Evolutionary conservation across 1,140 invertebrate genomes (phyloP), one percentile per base, ranked within the genome.

Genomic region (Apis cerana): DNA sequence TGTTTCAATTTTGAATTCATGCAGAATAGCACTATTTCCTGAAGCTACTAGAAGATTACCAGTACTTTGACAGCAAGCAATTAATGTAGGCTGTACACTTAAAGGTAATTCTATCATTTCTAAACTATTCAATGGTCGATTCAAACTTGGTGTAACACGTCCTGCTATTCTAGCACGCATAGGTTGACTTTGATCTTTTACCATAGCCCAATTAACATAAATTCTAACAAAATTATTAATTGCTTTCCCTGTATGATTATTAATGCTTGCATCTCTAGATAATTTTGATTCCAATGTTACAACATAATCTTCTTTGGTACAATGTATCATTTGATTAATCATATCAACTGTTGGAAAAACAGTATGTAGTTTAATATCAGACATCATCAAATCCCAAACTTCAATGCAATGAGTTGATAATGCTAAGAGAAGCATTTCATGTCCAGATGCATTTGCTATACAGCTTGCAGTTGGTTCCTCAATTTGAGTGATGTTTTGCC

Each of bases 91-190:
- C 65, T 93, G 95, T 86, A 88, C 87, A 59, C 93, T 95, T 0
- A 96, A 89, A 3, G 96, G 96, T 33, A 97, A 91, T 86, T 97
- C 96, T 80, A 97, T 96, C 96, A 97, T 96, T 89, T 96, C 96
- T 58, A 96, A 90, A 85, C 94, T 93, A 78, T 94, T 93, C 71
- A 94, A 85, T n/a, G 95, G 94, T 71, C 95, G 93, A 80, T 94
- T 95, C 68, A 94, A 94, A 75, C 95, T 96, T 1, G 96, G 95
- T 4, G 96, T 96, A 1, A 96, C 96, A 69, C 96, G 89, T 1
- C 96, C 96, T 21, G 96, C 96, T 61, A 97, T 96, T 75, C 96
- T 93, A 4, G 96, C 96, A 79, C 96, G 93, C 95, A 97, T 96
- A 15, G 96, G 94, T 76, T 96, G 95, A 84, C 93, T 94, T 89